phyloP scores from a whole-genome alignment of 2,113 vertebrate species.

The Trichomycterus rosablanca region DNA sequence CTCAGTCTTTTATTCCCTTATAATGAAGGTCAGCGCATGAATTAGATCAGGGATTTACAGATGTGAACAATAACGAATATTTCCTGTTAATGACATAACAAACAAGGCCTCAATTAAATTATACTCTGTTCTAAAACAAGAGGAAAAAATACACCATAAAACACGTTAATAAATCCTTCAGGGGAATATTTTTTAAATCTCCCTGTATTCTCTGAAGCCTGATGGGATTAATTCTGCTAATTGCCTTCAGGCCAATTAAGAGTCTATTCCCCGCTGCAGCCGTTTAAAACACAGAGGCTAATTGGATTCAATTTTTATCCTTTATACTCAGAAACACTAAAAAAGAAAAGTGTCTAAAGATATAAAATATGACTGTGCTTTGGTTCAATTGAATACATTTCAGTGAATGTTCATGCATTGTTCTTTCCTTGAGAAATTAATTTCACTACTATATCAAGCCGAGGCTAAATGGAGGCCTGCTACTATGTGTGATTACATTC shows the following conservation, averaged over 20 bases:
- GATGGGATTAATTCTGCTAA: slow-evolving; percentile 74
- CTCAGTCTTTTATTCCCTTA: not conserved
- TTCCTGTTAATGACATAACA: slow-evolving; percentile 28
- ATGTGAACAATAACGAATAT: not conserved
- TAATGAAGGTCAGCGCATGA: slow-evolving; percentile 11
- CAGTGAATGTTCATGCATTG: slow-evolving; percentile 55
- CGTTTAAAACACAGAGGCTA: slow-evolving; percentile 68
- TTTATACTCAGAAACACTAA: slow-evolving; percentile 52
- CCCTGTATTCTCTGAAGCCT: slow-evolving; percentile 66
- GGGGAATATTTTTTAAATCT: slow-evolving; percentile 66
- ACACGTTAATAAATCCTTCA: slow-evolving; percentile 45
- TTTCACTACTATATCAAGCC: slow-evolving; percentile 20
- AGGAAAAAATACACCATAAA: slow-evolving; percentile 5
- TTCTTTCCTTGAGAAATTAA: slow-evolving; percentile 30
- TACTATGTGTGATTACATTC: slow-evolving; percentile 19
- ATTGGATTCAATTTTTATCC: slow-evolving; percentile 78
- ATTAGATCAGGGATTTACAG: too few species aligned
- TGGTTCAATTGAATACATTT: slow-evolving; percentile 64
- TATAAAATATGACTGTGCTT: slow-evolving; percentile 50
- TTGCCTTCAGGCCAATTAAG: slow-evolving; percentile 77
- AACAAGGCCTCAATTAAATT: slow-evolving; percentile 54
- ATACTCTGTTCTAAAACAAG: too few species aligned
- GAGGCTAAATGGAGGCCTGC: slow-evolving; percentile 3
- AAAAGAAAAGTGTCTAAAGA: slow-evolving; percentile 58
- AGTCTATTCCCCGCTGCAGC: slow-evolving; percentile 68